Conservation (phyloP, 2,888 invertebrate species). For the Pycnomerus fuliginosus region DNA sequence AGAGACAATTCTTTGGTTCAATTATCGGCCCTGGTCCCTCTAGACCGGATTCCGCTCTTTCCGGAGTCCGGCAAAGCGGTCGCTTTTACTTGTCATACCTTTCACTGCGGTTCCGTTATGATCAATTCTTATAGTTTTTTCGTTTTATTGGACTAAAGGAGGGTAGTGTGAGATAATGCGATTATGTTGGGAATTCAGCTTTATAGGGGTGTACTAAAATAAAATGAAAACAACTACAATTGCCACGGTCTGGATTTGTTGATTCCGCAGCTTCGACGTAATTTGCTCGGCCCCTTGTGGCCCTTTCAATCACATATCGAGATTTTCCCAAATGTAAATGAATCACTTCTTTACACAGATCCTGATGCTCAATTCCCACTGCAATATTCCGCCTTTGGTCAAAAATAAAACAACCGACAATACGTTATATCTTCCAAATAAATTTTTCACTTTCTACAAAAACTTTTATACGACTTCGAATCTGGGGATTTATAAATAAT, state of each 20-base stretch:
- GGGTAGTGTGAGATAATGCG: conserved; percentile 48
- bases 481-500: too few species aligned
- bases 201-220: conserved; percentile 49
- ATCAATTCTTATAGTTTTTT: conserved; percentile 40
- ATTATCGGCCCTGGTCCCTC: conserved; percentile 39
- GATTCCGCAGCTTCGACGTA: conserved; percentile 39
- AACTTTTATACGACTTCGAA: too few species aligned
- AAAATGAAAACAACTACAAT: conserved; percentile 52
- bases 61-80: conserved; percentile 22
- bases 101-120: conserved; percentile 37
- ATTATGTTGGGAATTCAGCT: conserved; percentile 48
- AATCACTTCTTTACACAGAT: too few species aligned
- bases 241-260: conserved; percentile 45
- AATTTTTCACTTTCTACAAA: too few species aligned
- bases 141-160: conserved; percentile 43
- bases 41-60: conserved; percentile 20
- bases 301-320: conserved; percentile 47
- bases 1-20: conserved; percentile 48
- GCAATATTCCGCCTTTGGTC: too few species aligned
- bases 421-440: too few species aligned
- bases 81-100: conserved; percentile 19
- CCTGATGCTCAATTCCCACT: too few species aligned
- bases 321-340: conserved; percentile 38
- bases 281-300: conserved; percentile 44
- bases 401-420: too few species aligned